Evolutionary conservation across 2,888 invertebrate genomes (phyloP).

Genomic region (Stenotaenia linearis): DNA sequence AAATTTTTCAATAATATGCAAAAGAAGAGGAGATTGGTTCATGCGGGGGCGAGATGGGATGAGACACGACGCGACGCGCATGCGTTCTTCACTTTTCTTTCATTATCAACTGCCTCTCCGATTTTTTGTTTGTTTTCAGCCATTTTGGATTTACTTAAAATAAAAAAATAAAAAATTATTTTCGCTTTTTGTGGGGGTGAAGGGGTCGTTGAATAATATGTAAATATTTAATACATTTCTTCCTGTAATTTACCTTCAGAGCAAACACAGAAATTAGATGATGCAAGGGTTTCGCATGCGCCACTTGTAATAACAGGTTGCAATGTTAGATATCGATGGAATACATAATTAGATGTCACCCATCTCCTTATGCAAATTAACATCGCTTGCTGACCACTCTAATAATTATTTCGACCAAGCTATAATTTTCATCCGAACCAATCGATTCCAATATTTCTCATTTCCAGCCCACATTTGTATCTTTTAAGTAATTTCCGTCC

Average conservation of each 20-base stretch:
- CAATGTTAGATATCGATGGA: conserved; percentile 1
- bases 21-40: conserved; percentile 33
- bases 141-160: no score
- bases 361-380: conserved; percentile 1
- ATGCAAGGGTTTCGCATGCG: not conserved
- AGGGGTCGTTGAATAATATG: not conserved
- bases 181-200: no score
- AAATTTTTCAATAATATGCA: conserved; percentile 34
- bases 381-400: not conserved
- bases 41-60: not conserved
- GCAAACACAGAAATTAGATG: not conserved
- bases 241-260: not conserved
- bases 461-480: not conserved
- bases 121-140: not conserved
- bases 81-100: not conserved
- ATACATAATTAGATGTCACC: conserved; percentile 1
- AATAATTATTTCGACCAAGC: conserved; percentile 3
- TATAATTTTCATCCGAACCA: not conserved
- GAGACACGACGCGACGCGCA: not conserved
- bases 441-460: not conserved
- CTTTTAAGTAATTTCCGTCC: not conserved
- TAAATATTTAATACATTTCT: not conserved
- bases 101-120: not conserved
- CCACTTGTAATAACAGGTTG: not conserved
- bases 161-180: no score